Conservation (phyloP, 2,888 invertebrate species). For the Tuberolachnus salignus region DNA sequence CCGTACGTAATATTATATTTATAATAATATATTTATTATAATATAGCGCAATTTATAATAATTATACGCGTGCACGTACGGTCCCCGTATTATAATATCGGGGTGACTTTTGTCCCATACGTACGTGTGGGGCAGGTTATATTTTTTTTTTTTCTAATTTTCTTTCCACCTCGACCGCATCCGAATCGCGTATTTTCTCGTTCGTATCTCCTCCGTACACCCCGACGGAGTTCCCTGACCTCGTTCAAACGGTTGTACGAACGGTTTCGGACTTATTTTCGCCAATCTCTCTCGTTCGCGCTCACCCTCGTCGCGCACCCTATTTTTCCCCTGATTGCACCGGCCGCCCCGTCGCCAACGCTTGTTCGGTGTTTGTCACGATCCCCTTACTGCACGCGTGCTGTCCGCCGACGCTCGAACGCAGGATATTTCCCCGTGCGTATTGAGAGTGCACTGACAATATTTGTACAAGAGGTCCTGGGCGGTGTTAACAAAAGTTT, state of each 20-base stretch:
- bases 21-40: not conserved
- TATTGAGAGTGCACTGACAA: not conserved
- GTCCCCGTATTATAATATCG: slow-evolving; percentile 16
- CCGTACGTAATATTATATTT: not conserved
- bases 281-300: not conserved
- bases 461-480: not conserved
- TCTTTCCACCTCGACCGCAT: not conserved
- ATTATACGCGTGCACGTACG: not conserved
- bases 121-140: not conserved
- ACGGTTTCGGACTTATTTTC: slow-evolving; percentile 31
- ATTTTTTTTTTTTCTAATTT: not conserved
- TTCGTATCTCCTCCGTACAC: not conserved
- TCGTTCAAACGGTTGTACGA: slow-evolving; percentile 43
- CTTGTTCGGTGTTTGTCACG: not conserved
- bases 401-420: not conserved
- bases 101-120: slow-evolving; percentile 14
- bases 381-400: not conserved
- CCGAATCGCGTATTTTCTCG: slow-evolving; percentile 36
- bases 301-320: not conserved
- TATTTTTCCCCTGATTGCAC: not conserved
- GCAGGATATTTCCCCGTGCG: too few relatives aligned
- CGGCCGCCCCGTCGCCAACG: not conserved
- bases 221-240: slow-evolving; percentile 51
- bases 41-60: not conserved
- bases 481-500: not conserved